Base-by-base conservation (phyloP, 2,888 invertebrate genomes). In the Asteroscopus sphinx region DNA sequence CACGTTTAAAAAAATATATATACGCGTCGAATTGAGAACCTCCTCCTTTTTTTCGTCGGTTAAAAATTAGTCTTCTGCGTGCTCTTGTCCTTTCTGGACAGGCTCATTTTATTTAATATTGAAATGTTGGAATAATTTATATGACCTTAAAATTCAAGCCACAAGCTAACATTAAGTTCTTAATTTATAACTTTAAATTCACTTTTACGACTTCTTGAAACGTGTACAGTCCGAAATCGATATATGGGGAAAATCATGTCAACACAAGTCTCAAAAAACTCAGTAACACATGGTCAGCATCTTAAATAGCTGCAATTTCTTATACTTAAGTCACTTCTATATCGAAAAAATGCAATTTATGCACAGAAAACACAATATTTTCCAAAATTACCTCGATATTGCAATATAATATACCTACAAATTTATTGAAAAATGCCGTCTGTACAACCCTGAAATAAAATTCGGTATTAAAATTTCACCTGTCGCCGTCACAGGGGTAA, bases 401-500 rank as follows among this genome's bases (percentile, higher is more conserved):
- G 32, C 25, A 3, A 32, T 46, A 28, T 16, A 28, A 41, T 58
- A 44, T 9, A 28, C 32, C 30, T 35, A 16, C 4, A 30, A n/a
- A n/a, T n/a, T n/a, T n/a, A n/a, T 45, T 26, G 26, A 44, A 41
- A 21, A 61, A 39, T 11, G 17, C 16, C 12, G 32, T 17, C 32
- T 32, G 37, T 46, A 32, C 54, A 67, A 30, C 52, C 64, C 61
- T 73, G 42, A 61, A 60, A 66, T 61, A 77, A 77, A 75, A 69
- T 73, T 65, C 52, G 66, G 77, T 80, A 78, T 74, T 68, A 83
- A 83, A 83, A 83, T 81, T 87, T 82, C 86, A 86, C 87, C 85
- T 86, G 86, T 83, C 80, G 68, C 53, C 72, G 74, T 82, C 80
- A 53, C 72, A 65, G 70, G 48, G 59, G 42, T 70, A 73, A 73